Base-by-base conservation (phyloP, 2,797 vertebrate genomes). In the Sciurus carolinensis region DNA sequence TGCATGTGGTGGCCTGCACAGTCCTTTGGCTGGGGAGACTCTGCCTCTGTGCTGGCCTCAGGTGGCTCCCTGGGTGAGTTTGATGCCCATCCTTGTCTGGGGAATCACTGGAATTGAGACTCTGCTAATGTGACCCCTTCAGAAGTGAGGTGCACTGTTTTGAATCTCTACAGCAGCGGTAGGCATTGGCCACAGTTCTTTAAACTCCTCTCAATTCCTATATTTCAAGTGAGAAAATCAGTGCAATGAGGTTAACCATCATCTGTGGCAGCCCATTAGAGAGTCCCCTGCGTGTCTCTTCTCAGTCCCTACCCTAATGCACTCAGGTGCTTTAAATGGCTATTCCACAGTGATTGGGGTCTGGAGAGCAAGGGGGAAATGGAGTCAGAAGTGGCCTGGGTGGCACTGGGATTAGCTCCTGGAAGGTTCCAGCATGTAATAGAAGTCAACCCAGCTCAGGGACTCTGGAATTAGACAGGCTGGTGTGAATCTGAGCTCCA, bases 221-320 rank as follows among this genome's bases (percentile, higher is more conserved):
- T 54, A 9, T 88, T 72, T 52, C 50, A n/a, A 44, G 15, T 39
- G 71, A 80, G 52, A 39, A 80, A 82, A 15, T 72, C 44, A 36
- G 33, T 1, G 1, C 10, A 17, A 11, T 0, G 0, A 39, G 54
- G 9, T 0, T 66, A 15, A 67, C 39, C 69, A 22, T 64, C 64
- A 1, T 62, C 15, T 47, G 39, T 26, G 3, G 22, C 28, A 75
- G 77, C 54, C 52, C 50, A 30, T 0, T 5, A 36, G 15, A 7
- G 39, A 14, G 9, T 62, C 44, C 28, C 44, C 33, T 28, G 2
- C 4, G 17, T 7, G 11, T 15, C 10, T 33, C 28, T 69, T 73
- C 13, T 66, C 72, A 8, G 81, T n/a, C 7, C 17, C 2, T 85
- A 71, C 54, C 13, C 66, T 36, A 59, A 42, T 39, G 66, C 36